phyloP scores from a whole-genome alignment of 2,888 invertebrate genomes.

The Drosophila rubida region DNA sequence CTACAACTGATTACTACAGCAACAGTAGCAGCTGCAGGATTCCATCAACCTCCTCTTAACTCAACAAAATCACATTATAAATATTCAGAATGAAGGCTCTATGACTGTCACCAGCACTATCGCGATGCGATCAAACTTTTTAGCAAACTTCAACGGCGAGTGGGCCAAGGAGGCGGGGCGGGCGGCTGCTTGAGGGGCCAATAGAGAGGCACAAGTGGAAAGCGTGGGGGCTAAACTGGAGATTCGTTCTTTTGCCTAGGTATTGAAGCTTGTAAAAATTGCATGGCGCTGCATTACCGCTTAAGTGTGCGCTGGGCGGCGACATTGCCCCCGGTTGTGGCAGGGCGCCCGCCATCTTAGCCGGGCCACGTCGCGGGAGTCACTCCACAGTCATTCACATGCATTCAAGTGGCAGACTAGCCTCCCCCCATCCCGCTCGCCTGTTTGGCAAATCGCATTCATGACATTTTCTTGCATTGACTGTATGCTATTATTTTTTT shows the following conservation, averaged over 20 bases:
- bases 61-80: no score
- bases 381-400: constrained; percentile 76
- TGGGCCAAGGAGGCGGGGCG: neutral
- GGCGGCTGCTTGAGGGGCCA: neutral
- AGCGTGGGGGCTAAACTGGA: neutral
- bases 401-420: constrained; percentile 64
- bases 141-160: neutral
- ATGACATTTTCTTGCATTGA: constrained; percentile 79
- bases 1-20: no score
- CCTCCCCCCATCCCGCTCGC: neutral
- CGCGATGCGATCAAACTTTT: neutral
- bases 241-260: constrained; percentile 53
- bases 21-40: no score
- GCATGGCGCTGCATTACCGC: constrained; percentile 77
- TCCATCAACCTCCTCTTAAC: no score
- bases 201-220: neutral
- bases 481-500: constrained; percentile 45
- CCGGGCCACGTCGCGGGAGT: constrained; percentile 50
- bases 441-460: constrained; percentile 71
- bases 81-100: no score
- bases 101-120: neutral
- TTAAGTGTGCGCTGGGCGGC: constrained; percentile 56
- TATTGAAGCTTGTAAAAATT: constrained; percentile 80
- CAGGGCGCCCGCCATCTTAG: constrained; percentile 74
- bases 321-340: constrained; percentile 31